Conservation (phyloP, 2,888 invertebrate species). For the Carcina quercana region DNA sequence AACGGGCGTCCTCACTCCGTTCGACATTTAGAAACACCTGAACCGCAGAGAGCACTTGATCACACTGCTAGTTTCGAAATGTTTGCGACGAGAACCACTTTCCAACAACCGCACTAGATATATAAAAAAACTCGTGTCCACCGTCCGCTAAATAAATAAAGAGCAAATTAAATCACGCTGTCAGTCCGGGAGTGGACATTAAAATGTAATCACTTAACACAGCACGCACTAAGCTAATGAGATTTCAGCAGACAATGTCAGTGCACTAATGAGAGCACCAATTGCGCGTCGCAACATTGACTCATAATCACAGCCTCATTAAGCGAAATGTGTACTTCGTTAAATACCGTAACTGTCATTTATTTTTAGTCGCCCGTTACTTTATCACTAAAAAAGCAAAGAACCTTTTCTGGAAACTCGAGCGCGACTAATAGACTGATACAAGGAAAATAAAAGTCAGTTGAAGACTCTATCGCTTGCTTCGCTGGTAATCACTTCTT, state of each 20-base stretch:
- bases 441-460: no score
- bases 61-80: slow-evolving; percentile 27
- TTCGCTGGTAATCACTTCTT: no score
- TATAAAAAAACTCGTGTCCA: slow-evolving; percentile 34
- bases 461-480: no score
- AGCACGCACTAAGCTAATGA: slow-evolving; percentile 68
- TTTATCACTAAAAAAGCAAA: no score
- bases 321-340: slow-evolving; percentile 37
- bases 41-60: slow-evolving; percentile 34
- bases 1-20: slow-evolving; percentile 49
- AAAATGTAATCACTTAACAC: slow-evolving; percentile 68
- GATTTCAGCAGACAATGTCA: slow-evolving; percentile 59
- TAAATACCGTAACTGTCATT: no score
- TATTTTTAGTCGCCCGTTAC: no score
- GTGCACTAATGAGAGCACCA: slow-evolving; percentile 54
- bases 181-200: slow-evolving; percentile 43
- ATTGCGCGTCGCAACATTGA: slow-evolving; percentile 49
- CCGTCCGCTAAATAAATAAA: slow-evolving; percentile 40
- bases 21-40: slow-evolving; percentile 51
- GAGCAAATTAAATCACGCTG: slow-evolving; percentile 39
- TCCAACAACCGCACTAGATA: slow-evolving; percentile 40
- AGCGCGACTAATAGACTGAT: no score
- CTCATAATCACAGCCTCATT: slow-evolving; percentile 58
- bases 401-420: no score
- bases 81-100: slow-evolving; percentile 39